phyloP scores from a whole-genome alignment of 2,888 invertebrate genomes.

The Tiphia femorata region DNA sequence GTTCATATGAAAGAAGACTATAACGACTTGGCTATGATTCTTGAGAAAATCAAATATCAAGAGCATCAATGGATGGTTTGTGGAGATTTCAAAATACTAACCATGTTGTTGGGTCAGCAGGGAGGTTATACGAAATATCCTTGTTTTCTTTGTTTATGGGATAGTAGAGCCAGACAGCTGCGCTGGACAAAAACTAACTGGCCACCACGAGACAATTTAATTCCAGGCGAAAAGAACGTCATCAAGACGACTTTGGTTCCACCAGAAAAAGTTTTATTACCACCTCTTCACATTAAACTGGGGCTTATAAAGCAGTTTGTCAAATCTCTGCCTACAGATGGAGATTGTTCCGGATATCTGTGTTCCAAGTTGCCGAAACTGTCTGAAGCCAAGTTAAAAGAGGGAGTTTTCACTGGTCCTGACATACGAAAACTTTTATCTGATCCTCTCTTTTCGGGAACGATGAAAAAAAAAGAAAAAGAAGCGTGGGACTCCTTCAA shows the following conservation, averaged over 20 bases:
- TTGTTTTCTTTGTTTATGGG: slow-evolving; percentile 47
- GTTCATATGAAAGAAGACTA: slow-evolving; percentile 41
- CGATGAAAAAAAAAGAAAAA: too few relatives aligned
- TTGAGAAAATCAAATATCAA: slow-evolving; percentile 38
- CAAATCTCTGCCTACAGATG: too few relatives aligned
- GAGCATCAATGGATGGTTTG: slow-evolving; percentile 42
- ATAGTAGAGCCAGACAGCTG: slow-evolving; percentile 40
- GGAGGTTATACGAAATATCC: slow-evolving; percentile 44
- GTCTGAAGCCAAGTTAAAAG: too few relatives aligned
- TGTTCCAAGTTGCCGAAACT: too few relatives aligned
- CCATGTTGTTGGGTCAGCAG: slow-evolving; percentile 48
- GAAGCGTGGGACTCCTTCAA: too few relatives aligned
- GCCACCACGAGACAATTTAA: slow-evolving; percentile 13
- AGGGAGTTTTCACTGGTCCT: too few relatives aligned
- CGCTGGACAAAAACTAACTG: slow-evolving; percentile 41
- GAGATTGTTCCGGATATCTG: too few relatives aligned
- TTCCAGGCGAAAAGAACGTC: slow-evolving; percentile 19
- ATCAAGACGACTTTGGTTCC: slow-evolving; percentile 14
- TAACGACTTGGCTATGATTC: slow-evolving; percentile 25
- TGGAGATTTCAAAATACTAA: slow-evolving; percentile 42
- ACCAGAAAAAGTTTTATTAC: slow-evolving; percentile 14
- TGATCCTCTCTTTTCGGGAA: too few relatives aligned
- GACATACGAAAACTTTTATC: too few relatives aligned
- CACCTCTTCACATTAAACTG: slow-evolving; percentile 45
- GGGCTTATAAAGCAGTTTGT: slow-evolving; percentile 45